phyloP scores from a whole-genome alignment of 2,888 invertebrate species.

The Helicoverpa assulta region DNA sequence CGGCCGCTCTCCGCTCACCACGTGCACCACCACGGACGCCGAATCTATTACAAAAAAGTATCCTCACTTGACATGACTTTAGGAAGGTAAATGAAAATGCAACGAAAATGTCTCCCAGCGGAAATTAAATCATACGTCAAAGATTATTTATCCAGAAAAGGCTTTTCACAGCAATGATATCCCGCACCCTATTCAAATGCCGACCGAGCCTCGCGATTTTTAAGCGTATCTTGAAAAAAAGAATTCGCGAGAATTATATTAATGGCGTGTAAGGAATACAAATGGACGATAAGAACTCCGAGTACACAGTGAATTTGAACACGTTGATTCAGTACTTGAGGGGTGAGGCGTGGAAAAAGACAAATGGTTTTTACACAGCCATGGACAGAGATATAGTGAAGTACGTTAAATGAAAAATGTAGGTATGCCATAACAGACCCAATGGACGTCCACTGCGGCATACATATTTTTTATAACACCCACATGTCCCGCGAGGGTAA shows the following conservation, averaged over 20 bases:
- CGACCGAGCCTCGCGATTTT: slow-evolving; percentile 53
- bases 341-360: slow-evolving; percentile 68
- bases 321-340: slow-evolving; percentile 73
- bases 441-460: slow-evolving; percentile 46
- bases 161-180: slow-evolving; percentile 50
- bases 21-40: slow-evolving; percentile 95
- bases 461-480: slow-evolving; percentile 56
- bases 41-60: slow-evolving; percentile 89
- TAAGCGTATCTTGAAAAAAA: slow-evolving; percentile 57
- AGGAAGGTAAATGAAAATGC: slow-evolving; percentile 61
- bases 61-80: slow-evolving; percentile 36
- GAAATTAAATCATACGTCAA: slow-evolving; percentile 67
- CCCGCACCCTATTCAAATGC: slow-evolving; percentile 56
- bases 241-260: slow-evolving; percentile 67
- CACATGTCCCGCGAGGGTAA: slow-evolving; percentile 36
- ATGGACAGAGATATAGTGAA: slow-evolving; percentile 72
- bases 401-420: slow-evolving; percentile 68
- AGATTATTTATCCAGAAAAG: slow-evolving; percentile 59
- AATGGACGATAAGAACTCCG: slow-evolving; percentile 71
- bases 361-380: slow-evolving; percentile 71
- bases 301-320: slow-evolving; percentile 73
- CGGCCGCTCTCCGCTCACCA: slow-evolving; percentile 93
- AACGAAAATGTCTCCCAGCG: slow-evolving; percentile 54
- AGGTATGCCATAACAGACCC: slow-evolving; percentile 63
- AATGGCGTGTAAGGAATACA: slow-evolving; percentile 74